Evolutionary conservation across 2,113 vertebrate genomes (phyloP).

Genomic region (Dromaius novaehollandiae): DNA sequence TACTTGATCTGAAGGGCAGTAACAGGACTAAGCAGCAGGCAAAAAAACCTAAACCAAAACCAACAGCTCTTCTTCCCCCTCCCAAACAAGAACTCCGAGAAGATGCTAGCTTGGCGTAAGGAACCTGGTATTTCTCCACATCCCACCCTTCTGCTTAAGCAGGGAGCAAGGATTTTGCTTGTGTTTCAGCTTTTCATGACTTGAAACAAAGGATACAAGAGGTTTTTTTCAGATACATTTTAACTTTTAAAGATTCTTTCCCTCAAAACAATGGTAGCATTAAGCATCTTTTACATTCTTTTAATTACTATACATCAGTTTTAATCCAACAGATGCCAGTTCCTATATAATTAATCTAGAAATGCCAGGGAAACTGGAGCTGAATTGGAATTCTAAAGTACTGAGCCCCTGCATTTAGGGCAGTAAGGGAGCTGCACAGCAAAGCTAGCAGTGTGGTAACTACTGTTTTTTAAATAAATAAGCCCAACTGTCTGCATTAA

Average conservation of each 20-base stretch:
- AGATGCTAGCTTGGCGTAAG: neutral
- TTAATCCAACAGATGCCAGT: neutral
- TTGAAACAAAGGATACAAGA: neutral
- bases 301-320: neutral
- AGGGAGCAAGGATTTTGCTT: neutral
- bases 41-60: neutral
- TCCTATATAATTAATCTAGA: neutral
- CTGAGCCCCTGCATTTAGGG: neutral
- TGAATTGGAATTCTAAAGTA: neutral
- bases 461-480: neutral
- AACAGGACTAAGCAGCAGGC: neutral
- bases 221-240: neutral
- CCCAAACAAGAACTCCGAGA: neutral
- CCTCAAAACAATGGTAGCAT: neutral
- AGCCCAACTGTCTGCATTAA: neutral
- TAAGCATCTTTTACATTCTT: neutral
- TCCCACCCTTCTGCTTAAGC: neutral
- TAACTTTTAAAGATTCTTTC: neutral
- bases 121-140: neutral
- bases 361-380: neutral
- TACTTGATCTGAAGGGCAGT: neutral
- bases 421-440: no score
- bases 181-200: neutral
- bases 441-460: neutral
- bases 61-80: neutral